Percentiles rank a stretch among this genome's conserved stretches.
phyloP scores from a whole-genome alignment of 2,888 invertebrate genomes.

The Macaria liturata region DNA sequence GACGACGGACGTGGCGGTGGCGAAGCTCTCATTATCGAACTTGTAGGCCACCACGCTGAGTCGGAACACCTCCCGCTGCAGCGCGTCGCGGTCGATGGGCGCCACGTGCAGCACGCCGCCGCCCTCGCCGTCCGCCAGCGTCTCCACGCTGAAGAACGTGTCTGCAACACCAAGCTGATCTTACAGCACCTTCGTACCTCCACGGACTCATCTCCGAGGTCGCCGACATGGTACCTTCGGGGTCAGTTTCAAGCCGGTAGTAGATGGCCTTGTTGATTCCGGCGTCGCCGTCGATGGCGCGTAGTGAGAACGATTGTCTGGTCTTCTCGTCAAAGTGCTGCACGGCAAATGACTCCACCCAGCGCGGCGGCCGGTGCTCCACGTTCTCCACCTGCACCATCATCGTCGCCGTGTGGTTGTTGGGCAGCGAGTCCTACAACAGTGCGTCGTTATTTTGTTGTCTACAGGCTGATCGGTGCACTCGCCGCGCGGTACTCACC shows the following conservation, averaged over 20 bases:
- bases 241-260: constrained; percentile 69
- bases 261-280: constrained; percentile 80
- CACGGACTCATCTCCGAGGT: too few relatives aligned
- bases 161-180: constrained; percentile 45
- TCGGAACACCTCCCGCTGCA: constrained; percentile 72
- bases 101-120: constrained; percentile 63
- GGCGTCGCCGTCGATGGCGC: constrained; percentile 85
- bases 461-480: too few relatives aligned
- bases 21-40: constrained; percentile 54
- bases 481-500: constrained; percentile 50
- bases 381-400: constrained; percentile 84
- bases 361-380: constrained; percentile 83
- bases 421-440: constrained; percentile 67
- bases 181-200: too few relatives aligned
- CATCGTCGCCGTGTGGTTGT: constrained; percentile 67
- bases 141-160: constrained; percentile 62
- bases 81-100: constrained; percentile 72
- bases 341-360: constrained; percentile 82
- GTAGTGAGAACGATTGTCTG: constrained; percentile 62
- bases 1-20: constrained; percentile 57
- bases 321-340: constrained; percentile 83
- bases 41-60: constrained; percentile 77
- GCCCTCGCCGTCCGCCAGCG: constrained; percentile 51
- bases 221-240: constrained; percentile 51
- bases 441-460: too few relatives aligned